phyloP scores from a whole-genome alignment of 2,888 invertebrate genomes.

The Xestobium rufovillosum region DNA sequence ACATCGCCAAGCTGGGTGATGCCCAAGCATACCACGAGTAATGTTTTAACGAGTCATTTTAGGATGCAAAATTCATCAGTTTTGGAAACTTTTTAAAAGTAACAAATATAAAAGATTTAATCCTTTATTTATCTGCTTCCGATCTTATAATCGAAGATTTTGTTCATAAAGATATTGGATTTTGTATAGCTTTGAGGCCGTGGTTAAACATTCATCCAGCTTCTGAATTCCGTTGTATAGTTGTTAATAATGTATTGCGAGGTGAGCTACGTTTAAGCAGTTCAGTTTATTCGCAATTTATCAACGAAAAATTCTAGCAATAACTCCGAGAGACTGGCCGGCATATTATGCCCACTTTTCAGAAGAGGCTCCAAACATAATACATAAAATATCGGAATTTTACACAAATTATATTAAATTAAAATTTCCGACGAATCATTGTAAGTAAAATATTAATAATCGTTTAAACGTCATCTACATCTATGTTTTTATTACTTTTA shows the following conservation, averaged over 20 bases:
- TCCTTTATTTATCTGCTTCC: constrained; percentile 35
- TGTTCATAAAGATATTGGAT: constrained; percentile 28
- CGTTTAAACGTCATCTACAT: constrained; percentile 8
- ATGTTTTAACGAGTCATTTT: constrained; percentile 14
- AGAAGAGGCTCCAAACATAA: constrained; percentile 35
- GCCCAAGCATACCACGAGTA: constrained; percentile 3
- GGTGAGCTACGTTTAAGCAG: constrained; percentile 21
- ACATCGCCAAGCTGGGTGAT: too few species aligned
- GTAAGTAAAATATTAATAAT: constrained; percentile 24
- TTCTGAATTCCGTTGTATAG: constrained; percentile 39
- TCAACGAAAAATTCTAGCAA: constrained; percentile 24
- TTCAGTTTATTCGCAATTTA: constrained; percentile 3
- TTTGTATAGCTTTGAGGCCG: constrained; percentile 35
- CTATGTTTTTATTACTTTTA: constrained; percentile 16
- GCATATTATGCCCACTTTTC: constrained; percentile 38
- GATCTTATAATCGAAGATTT: constrained; percentile 36
- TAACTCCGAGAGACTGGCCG: constrained; percentile 41
- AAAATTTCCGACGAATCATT: constrained; percentile 32
- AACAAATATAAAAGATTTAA: constrained; percentile 32
- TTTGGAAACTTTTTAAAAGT: constrained; percentile 36
- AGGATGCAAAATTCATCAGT: constrained; percentile 40
- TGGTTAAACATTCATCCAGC: constrained; percentile 41
- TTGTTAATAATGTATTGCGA: constrained; percentile 35
- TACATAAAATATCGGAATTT: constrained; percentile 31
- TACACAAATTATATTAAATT: constrained; percentile 31